phyloP scores from a whole-genome alignment of 2,113 vertebrate genomes.

The Orthonyx spaldingii region DNA sequence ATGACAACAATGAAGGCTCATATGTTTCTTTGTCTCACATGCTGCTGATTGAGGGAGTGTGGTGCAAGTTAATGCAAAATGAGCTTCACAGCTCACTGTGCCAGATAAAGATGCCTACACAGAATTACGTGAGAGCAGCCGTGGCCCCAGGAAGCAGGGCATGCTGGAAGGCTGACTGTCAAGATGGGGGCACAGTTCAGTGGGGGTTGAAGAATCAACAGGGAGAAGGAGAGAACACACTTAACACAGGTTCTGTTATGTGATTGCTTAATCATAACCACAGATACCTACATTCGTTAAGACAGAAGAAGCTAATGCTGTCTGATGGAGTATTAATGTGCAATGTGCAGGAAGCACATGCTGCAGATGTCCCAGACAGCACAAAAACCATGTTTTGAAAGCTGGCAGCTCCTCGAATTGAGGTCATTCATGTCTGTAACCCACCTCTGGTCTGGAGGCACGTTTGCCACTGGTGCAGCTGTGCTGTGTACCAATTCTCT shows the following conservation, averaged over 20 bases:
- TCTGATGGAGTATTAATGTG: neutral
- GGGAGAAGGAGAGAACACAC: neutral
- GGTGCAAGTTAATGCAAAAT: neutral
- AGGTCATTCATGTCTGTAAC: neutral
- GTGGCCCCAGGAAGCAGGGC: neutral
- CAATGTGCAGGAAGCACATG: neutral
- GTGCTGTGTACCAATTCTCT: neutral
- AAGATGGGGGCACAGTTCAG: neutral
- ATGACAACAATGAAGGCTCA: conserved; percentile 1
- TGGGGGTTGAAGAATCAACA: fast-evolving
- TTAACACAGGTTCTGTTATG: neutral
- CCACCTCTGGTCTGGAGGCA: neutral
- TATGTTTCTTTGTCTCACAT: conserved; percentile 19
- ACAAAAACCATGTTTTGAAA: neutral
- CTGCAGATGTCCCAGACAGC: neutral
- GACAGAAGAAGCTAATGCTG: neutral
- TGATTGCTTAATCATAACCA: neutral
- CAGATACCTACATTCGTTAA: neutral
- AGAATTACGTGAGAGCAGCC: neutral
- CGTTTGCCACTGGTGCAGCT: neutral
- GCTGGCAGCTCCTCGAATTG: neutral
- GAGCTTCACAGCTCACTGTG: neutral
- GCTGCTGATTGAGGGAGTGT: neutral
- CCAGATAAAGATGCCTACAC: neutral
- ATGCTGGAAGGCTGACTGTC: neutral